Percentiles rank a stretch among this genome's conserved stretches.
These are phyloP conservation scores for Chironomus tepperi DNA, from an alignment of 1,140 invertebrate species.

Conservation along the genomic window DNA sequence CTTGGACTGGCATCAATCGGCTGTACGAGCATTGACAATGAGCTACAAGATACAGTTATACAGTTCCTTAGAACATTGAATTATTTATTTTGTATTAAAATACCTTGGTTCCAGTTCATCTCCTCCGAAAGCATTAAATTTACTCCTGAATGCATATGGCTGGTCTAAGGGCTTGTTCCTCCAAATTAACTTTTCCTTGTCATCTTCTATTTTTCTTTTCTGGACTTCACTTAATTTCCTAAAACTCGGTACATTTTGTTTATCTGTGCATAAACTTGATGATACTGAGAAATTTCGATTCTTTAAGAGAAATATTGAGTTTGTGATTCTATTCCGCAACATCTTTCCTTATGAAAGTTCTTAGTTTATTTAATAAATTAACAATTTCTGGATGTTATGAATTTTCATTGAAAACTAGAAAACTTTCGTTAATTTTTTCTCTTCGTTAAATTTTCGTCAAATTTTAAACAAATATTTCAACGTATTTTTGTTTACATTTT, in stretches of 20 bases:
- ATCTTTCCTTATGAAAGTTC: no score
- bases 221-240: not conserved
- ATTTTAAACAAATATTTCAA: not conserved
- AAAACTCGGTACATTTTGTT: not conserved
- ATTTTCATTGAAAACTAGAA: not conserved
- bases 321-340: no score
- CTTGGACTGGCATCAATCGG: constrained; percentile 41
- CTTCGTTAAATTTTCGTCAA: not conserved
- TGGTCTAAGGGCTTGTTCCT: constrained; percentile 39
- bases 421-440: not conserved
- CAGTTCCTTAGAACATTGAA: no score
- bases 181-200: constrained; percentile 41
- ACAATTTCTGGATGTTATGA: no score
- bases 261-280: not conserved
- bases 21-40: constrained; percentile 37
- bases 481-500: not conserved
- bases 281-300: not conserved
- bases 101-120: no score
- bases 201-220: constrained; percentile 31
- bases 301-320: not conserved
- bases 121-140: constrained; percentile 37
- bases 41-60: no score
- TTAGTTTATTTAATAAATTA: no score
- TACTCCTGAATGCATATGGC: constrained; percentile 39
- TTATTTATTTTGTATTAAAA: no score